phyloP scores from a whole-genome alignment of 2,113 vertebrate species.

The Sakesphorus luctuosus region DNA sequence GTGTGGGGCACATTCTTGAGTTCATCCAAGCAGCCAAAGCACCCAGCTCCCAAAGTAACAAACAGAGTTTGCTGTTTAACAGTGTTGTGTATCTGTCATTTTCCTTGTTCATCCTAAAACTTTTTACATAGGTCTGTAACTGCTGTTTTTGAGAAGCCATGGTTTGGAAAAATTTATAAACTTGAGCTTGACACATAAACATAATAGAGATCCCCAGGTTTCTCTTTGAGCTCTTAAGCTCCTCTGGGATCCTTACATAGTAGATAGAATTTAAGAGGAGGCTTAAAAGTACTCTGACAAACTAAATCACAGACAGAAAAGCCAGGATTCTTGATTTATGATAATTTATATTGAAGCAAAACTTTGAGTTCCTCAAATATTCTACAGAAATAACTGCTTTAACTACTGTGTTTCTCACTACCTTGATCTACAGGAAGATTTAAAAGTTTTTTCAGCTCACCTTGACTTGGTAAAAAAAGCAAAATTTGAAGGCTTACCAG shows the following conservation, averaged over 20 bases:
- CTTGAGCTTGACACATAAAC: not conserved
- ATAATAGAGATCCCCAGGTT: not conserved
- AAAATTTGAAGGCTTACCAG: not conserved
- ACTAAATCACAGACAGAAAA: not conserved
- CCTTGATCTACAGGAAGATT: not conserved
- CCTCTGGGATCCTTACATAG: not conserved
- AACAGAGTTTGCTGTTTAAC: not conserved
- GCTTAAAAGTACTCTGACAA: not conserved
- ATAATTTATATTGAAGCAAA: not conserved
- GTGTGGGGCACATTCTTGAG: not conserved
- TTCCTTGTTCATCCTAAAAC: not conserved
- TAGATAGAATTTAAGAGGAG: not conserved
- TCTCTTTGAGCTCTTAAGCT: not conserved
- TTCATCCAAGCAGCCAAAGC: not conserved
- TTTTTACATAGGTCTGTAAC: not conserved
- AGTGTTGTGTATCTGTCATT: not conserved
- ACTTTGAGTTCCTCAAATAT: not conserved
- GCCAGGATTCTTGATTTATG: not conserved
- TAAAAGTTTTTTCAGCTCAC: not conserved
- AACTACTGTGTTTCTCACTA: not conserved
- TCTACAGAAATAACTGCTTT: not conserved
- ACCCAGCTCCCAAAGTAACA: not conserved
- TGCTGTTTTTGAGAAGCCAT: not conserved
- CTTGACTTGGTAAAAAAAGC: not conserved
- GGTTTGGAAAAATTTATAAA: not conserved